Evolutionary conservation across 2,888 invertebrate genomes (phyloP).

Genomic region (Malachius bipustulatus): DNA sequence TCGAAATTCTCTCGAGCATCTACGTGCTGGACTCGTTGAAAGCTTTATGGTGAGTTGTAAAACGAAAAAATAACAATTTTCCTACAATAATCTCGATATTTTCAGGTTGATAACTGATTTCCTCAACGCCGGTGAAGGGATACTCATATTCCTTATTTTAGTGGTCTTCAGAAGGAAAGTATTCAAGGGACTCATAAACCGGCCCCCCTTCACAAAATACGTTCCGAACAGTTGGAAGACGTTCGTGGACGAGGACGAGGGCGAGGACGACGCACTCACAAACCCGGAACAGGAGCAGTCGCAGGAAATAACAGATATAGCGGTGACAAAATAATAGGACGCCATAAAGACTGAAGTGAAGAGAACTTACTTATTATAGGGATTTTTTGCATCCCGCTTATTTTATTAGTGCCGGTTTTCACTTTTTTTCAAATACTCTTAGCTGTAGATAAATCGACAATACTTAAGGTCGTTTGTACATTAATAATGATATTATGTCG

Average conservation of each 20-base stretch:
- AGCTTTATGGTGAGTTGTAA: too few relatives aligned
- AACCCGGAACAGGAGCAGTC: too few relatives aligned
- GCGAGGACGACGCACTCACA: not conserved
- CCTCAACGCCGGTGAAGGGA: constrained; percentile 48
- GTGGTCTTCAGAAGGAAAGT: constrained; percentile 46
- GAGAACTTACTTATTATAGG: too few relatives aligned
- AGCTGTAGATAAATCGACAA: too few relatives aligned
- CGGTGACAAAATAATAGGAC: too few relatives aligned
- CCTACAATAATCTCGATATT: constrained; percentile 19
- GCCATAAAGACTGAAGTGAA: too few relatives aligned
- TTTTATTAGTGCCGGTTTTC: too few relatives aligned
- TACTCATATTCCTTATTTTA: constrained; percentile 47
- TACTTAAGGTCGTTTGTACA: too few relatives aligned
- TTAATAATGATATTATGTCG: too few relatives aligned
- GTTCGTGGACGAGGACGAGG: constrained; percentile 40
- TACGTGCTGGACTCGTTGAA: not conserved
- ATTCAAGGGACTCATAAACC: constrained; percentile 40
- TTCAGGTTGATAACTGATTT: constrained; percentile 46
- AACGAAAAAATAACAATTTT: constrained; percentile 6
- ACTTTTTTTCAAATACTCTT: too few relatives aligned
- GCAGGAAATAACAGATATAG: too few relatives aligned
- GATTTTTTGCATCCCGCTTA: too few relatives aligned
- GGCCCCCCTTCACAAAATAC: constrained; percentile 25
- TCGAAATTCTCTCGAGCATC: not conserved
- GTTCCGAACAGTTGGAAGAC: constrained; percentile 32